phyloP scores from a whole-genome alignment of 2,888 invertebrate genomes.

The Dynastes grantii region DNA sequence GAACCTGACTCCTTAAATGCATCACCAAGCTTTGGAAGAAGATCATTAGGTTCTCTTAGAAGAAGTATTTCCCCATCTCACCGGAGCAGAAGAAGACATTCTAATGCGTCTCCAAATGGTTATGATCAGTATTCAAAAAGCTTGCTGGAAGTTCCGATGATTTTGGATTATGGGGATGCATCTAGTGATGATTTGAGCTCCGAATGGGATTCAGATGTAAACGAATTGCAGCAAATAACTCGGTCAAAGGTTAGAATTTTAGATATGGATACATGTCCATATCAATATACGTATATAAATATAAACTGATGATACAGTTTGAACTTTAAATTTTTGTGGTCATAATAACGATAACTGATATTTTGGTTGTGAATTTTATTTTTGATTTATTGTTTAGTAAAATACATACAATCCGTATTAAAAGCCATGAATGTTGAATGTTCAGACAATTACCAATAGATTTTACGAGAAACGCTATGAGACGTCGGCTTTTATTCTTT shows the following conservation, averaged over 20 bases:
- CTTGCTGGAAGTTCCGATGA: constrained; percentile 83
- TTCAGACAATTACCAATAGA: no score
- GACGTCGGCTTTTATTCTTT: no score
- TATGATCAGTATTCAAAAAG: constrained; percentile 88
- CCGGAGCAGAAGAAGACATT: constrained; percentile 59
- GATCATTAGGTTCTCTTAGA: constrained; percentile 61
- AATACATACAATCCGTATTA: no score
- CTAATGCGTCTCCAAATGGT: constrained; percentile 68
- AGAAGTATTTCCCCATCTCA: constrained; percentile 62
- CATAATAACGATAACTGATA: no score
- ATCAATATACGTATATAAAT: constrained; percentile 7
- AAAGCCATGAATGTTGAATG: no score
- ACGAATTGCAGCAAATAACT: constrained; percentile 46
- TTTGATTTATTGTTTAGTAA: no score
- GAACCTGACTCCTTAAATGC: constrained; percentile 56
- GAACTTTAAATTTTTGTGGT: no score
- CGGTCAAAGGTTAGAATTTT: constrained; percentile 49
- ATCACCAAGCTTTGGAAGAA: constrained; percentile 56
- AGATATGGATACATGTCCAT: constrained; percentile 5
- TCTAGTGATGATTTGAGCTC: constrained; percentile 93
- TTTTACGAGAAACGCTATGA: no score
- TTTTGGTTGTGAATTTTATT: no score
- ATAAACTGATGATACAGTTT: background rate
- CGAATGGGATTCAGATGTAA: constrained; percentile 91
- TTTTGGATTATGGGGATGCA: constrained; percentile 89